These are phyloP conservation scores for Euwallacea similis DNA, from an alignment of 1,140 invertebrate genomes.

Conservation along the genomic window DNA sequence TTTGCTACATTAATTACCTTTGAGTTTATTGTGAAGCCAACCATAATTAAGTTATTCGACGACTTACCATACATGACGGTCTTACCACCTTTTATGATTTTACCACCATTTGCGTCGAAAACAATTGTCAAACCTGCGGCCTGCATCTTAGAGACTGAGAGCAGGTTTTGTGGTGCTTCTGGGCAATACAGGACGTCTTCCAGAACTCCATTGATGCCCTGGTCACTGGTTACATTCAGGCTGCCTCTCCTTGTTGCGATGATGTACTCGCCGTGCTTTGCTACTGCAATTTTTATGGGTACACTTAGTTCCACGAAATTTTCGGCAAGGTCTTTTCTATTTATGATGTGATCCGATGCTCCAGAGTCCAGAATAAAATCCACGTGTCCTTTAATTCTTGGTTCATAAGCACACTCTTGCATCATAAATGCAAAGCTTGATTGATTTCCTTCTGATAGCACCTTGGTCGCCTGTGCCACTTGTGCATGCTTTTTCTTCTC, in stretches of 20 bases:
- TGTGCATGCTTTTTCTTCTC: neutral
- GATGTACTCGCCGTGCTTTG: neutral
- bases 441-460: neutral
- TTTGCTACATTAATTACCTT: slow-evolving; percentile 2
- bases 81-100: neutral
- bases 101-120: slow-evolving; percentile 10
- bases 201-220: neutral
- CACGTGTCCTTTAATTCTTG: neutral
- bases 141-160: neutral
- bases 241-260: neutral
- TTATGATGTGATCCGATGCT: neutral
- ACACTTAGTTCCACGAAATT: neutral
- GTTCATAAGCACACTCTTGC: neutral
- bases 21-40: neutral
- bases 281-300: neutral
- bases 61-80: slow-evolving; percentile 1
- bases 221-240: neutral
- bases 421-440: slow-evolving; percentile 4
- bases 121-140: neutral
- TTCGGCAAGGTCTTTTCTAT: neutral
- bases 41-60: neutral
- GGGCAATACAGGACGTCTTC: slow-evolving; percentile 11
- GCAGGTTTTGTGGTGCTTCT: neutral
- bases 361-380: neutral
- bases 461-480: neutral